Conservation (phyloP, 2,113 vertebrate genomes). For the Brachypodius melanocephalos region DNA sequence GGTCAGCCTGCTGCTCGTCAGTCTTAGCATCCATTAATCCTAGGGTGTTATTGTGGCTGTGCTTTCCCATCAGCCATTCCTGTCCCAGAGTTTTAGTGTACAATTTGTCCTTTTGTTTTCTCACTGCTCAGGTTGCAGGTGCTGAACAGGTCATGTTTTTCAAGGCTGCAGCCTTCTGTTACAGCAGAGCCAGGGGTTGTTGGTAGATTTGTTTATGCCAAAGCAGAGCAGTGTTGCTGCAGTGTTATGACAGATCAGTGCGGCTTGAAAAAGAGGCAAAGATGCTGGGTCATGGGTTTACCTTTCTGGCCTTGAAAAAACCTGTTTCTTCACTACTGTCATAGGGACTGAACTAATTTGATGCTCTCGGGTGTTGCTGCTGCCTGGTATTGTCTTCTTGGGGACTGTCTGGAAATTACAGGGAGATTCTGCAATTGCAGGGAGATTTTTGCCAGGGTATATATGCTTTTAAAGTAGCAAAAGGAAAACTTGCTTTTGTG, state of each 20-base stretch:
- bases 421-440: background rate
- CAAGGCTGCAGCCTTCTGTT: background rate
- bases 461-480: background rate
- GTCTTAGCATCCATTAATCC: constrained; percentile 8
- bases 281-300: background rate
- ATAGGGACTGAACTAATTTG: background rate
- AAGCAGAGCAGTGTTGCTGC: background rate
- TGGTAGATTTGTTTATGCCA: background rate
- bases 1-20: background rate
- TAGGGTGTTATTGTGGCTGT: background rate
- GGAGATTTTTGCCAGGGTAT: background rate
- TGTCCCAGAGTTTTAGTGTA: background rate
- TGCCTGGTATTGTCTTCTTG: background rate
- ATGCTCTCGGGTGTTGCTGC: background rate
- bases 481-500: background rate
- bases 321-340: background rate
- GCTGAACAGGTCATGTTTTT: background rate
- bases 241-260: background rate
- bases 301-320: background rate
- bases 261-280: background rate
- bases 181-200: background rate
- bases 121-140: background rate
- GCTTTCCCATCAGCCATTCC: background rate
- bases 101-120: constrained; percentile 28
- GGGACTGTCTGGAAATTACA: background rate